phyloP scores from a whole-genome alignment of 2,888 invertebrate genomes.

The Eledone cirrhosa region DNA sequence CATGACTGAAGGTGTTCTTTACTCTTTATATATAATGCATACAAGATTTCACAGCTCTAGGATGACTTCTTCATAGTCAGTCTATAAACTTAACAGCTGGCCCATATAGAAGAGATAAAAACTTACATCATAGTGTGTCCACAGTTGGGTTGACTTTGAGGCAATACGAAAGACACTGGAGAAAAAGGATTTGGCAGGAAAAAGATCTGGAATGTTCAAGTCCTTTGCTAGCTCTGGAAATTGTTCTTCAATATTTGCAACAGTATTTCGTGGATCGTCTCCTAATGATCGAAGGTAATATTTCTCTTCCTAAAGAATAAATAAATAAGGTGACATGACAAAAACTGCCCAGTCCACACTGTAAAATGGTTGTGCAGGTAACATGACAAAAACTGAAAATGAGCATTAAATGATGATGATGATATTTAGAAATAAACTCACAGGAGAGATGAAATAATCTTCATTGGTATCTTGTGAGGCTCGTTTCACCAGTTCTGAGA shows the following conservation, averaged over 20 bases:
- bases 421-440: constrained; percentile 39
- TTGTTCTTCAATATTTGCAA: constrained; percentile 68
- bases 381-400: too few species aligned
- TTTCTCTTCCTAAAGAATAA: constrained; percentile 55
- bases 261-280: constrained; percentile 69
- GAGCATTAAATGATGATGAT: too few species aligned
- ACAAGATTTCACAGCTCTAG: too few species aligned
- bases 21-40: too few species aligned
- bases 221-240: constrained; percentile 69
- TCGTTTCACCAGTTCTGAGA: constrained; percentile 66
- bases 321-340: neutral
- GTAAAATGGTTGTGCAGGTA: too few species aligned
- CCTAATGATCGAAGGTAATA: constrained; percentile 69
- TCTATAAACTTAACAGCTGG: too few species aligned
- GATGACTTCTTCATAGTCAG: too few species aligned
- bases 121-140: constrained; percentile 72
- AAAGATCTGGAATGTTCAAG: constrained; percentile 67
- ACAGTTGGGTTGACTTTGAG: constrained; percentile 69
- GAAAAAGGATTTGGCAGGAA: constrained; percentile 66
- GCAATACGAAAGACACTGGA: constrained; percentile 71
- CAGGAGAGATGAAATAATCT: constrained; percentile 65
- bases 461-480: constrained; percentile 59
- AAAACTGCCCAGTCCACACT: too few species aligned
- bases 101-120: too few species aligned
- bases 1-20: too few species aligned